Conservation (phyloP, 2,113 vertebrate genomes). For the Vanacampus margaritifer region DNA sequence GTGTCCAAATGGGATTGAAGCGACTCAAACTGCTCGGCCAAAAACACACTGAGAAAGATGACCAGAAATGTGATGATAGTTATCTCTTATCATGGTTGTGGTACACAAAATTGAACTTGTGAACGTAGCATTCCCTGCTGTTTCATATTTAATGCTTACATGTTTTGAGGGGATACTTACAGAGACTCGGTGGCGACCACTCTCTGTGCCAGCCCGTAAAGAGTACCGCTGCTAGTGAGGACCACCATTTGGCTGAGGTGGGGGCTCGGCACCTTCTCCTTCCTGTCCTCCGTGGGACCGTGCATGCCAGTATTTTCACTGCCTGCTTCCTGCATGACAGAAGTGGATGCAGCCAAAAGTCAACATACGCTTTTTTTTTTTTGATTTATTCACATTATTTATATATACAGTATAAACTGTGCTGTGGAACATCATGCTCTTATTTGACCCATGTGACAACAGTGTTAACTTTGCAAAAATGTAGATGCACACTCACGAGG, state of each 20-base stretch:
- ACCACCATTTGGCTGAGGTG: conserved; percentile 93
- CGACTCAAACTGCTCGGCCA: conserved; percentile 96
- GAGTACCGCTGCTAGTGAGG: conserved; percentile 79
- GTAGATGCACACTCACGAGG: not conserved
- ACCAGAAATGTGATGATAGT: not conserved
- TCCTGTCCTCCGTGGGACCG: conserved; percentile 83
- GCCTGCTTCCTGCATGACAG: conserved; percentile 78
- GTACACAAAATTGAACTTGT: no score
- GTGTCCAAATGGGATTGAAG: conserved; percentile 93
- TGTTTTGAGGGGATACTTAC: conserved; percentile 72
- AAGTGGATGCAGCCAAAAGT: not conserved
- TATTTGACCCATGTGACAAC: not conserved
- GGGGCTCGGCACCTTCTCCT: conserved; percentile 94
- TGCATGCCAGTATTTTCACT: conserved; percentile 77
- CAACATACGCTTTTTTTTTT: not conserved
- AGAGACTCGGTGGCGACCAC: conserved; percentile 97
- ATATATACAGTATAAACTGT: not conserved
- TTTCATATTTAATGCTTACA: no score
- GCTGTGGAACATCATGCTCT: not conserved
- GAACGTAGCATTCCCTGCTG: no score
- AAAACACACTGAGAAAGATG: conserved; percentile 80
- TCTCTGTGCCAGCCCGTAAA: conserved; percentile 91
- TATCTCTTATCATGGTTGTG: no score
- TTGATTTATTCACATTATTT: not conserved
- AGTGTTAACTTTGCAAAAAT: not conserved